Percentiles rank a stretch among this genome's conserved stretches.
Evolutionary conservation across 2,797 vertebrate species (phyloP).

Genomic region (Valencia hispanica): DNA sequence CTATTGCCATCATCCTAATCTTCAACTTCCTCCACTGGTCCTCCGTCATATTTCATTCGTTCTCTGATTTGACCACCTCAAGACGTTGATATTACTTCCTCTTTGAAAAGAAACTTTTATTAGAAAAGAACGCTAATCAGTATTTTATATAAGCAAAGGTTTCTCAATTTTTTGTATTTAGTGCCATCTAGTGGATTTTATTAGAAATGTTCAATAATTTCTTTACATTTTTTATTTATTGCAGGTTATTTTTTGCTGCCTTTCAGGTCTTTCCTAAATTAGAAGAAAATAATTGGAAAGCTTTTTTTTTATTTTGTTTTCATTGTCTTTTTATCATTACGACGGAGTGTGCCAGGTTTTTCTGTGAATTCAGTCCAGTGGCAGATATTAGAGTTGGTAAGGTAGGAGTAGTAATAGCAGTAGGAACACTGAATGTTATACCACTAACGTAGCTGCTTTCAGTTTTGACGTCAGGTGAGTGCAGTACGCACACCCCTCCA

Average conservation of each 20-base stretch:
- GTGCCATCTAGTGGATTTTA: slow-evolving; percentile 53
- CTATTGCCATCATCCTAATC: background rate
- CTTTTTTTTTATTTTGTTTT: background rate
- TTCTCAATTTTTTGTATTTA: background rate
- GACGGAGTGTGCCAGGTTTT: too few species aligned
- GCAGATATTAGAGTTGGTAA: background rate
- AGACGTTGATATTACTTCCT: too few species aligned
- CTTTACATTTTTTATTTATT: background rate
- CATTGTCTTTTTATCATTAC: background rate
- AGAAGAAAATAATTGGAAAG: background rate
- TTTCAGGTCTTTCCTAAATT: background rate
- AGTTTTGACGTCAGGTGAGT: slow-evolving; percentile 68
- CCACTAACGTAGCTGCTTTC: background rate
- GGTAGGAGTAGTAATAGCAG: background rate
- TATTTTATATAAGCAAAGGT: background rate
- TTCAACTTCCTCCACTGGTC: too few species aligned
- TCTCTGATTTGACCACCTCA: background rate
- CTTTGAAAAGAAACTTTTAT: too few species aligned
- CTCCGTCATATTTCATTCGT: too few species aligned
- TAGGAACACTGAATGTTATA: background rate
- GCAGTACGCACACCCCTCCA: slow-evolving; percentile 39
- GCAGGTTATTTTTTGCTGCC: background rate
- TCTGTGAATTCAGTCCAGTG: background rate
- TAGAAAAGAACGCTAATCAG: too few species aligned
- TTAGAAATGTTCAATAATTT: background rate